A percentile compares a stretch with the other conserved stretches of the same genome.
These are phyloP conservation scores for Stercorarius parasiticus DNA, from an alignment of 2,113 vertebrate genomes.

Conservation along the genomic window DNA sequence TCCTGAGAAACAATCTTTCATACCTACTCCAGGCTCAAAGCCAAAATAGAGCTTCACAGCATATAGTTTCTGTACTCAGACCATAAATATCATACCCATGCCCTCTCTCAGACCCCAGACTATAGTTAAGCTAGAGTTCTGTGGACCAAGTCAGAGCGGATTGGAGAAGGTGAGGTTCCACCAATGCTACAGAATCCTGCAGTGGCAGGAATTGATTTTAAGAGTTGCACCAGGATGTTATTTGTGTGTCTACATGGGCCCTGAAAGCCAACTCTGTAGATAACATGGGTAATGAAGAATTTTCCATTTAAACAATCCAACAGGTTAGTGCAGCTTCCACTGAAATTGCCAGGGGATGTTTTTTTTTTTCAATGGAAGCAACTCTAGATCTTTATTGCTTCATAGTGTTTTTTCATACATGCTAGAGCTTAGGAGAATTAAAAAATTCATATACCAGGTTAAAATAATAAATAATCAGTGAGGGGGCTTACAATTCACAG, in stretches of 20 bases:
- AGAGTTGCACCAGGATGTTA: background rate
- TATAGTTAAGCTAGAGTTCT: background rate
- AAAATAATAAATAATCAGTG: slow-evolving; percentile 10
- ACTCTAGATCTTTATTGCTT: background rate
- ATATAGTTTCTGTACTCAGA: background rate
- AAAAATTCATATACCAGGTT: background rate
- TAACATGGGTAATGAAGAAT: background rate
- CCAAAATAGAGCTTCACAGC: background rate
- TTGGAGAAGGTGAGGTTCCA: background rate
- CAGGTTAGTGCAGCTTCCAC: background rate
- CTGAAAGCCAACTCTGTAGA: background rate
- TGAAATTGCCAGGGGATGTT: background rate
- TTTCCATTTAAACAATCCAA: background rate
- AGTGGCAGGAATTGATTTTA: background rate
- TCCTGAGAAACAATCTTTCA: background rate
- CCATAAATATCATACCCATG: background rate
- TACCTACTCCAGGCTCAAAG: background rate
- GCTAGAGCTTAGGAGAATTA: background rate
- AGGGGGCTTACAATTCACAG: background rate
- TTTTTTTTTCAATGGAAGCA: background rate
- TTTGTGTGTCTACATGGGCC: background rate
- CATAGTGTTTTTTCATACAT: background rate
- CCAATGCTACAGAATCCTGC: background rate
- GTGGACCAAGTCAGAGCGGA: background rate
- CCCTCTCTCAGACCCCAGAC: background rate